Evolutionary conservation across 2,113 vertebrate genomes (phyloP).

Genomic region (Mugil cephalus): DNA sequence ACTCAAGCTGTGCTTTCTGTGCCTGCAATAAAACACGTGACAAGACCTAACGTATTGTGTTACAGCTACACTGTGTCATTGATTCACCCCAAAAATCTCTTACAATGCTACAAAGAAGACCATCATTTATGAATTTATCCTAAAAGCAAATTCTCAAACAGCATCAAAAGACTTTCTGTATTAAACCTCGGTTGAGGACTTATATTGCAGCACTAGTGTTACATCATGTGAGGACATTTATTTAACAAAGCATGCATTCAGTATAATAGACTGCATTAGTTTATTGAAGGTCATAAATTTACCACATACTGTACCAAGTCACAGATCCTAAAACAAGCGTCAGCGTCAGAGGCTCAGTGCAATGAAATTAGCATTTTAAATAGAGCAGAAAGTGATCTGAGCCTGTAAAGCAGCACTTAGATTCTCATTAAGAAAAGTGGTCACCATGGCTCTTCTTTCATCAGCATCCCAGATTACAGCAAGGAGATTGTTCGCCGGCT

Average conservation of each 20-base stretch:
- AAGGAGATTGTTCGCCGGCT: conserved; percentile 46
- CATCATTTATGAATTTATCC: background rate
- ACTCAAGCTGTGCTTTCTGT: conserved; percentile 6
- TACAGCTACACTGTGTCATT: background rate
- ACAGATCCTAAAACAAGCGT: background rate
- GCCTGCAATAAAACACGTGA: conserved; percentile 24
- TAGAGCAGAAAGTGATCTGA: background rate
- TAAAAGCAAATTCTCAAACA: background rate
- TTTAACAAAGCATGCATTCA: no score
- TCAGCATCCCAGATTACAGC: conserved; percentile 55
- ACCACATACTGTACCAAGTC: no score
- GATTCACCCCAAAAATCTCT: no score
- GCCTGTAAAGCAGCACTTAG: background rate
- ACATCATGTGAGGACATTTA: no score
- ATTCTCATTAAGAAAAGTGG: conserved; percentile 28
- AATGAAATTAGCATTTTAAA: background rate
- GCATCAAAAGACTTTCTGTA: background rate
- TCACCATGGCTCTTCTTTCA: conserved; percentile 3
- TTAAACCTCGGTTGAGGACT: no score
- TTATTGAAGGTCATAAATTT: background rate
- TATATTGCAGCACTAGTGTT: background rate
- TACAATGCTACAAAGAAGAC: background rate
- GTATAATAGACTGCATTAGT: no score
- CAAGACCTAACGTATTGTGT: conserved; percentile 2
- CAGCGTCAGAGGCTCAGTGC: no score